Evolutionary conservation across 2,113 vertebrate genomes (phyloP).

Genomic region (Pica pica): DNA sequence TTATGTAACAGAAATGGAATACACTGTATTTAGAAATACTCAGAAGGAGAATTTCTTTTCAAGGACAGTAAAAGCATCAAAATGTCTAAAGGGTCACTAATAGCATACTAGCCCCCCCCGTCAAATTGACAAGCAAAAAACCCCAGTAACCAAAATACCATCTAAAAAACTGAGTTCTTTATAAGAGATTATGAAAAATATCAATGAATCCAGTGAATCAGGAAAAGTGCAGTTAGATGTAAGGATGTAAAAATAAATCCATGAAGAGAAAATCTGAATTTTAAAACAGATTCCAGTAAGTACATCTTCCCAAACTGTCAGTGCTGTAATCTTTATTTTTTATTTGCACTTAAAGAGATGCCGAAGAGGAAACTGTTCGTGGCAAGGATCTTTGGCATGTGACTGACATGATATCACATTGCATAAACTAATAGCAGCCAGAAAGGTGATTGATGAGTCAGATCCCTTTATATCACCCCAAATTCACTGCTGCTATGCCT

Average conservation of each 20-base stretch:
- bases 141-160: background rate
- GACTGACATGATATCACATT: background rate
- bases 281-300: background rate
- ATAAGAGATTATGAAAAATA: background rate
- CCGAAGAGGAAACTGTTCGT: background rate
- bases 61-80: background rate
- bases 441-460: background rate
- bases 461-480: background rate
- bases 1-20: background rate
- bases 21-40: background rate
- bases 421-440: background rate
- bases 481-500: background rate
- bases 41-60: background rate
- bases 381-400: background rate
- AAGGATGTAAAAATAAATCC: background rate
- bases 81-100: background rate
- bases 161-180: background rate
- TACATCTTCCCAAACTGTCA: background rate
- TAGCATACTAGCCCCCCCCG: background rate
- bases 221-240: background rate
- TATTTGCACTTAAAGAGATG: background rate
- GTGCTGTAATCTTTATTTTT: background rate
- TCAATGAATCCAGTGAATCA: background rate
- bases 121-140: background rate
- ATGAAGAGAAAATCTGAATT: background rate